phyloP scores from a whole-genome alignment of 2,797 vertebrate species.

The Crypturellus tataupa region DNA sequence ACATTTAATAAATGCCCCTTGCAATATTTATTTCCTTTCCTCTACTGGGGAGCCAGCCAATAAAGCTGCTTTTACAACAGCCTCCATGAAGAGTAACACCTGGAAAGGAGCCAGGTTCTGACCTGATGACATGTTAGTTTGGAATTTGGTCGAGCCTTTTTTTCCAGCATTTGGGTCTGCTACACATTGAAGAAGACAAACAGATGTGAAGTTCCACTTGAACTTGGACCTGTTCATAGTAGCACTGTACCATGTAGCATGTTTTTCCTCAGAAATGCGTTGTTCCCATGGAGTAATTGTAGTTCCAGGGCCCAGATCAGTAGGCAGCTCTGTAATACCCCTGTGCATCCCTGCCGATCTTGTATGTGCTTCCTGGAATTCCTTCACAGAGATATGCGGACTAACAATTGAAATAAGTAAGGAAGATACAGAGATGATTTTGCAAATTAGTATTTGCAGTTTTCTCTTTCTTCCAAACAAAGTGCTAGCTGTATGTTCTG shows the following conservation, averaged over 20 bases:
- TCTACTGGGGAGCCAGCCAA: not conserved
- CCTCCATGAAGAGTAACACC: not conserved
- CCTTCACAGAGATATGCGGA: not conserved
- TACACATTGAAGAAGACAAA: not conserved
- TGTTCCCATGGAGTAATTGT: not conserved
- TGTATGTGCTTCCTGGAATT: not conserved
- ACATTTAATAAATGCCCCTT: not conserved
- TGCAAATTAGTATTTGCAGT: too few species aligned
- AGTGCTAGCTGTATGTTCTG: not conserved
- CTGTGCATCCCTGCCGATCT: not conserved
- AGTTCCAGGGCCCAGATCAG: not conserved
- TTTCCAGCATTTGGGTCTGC: not conserved
- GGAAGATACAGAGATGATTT: not conserved
- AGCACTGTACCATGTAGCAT: not conserved
- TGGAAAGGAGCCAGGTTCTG: not conserved
- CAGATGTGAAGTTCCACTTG: not conserved
- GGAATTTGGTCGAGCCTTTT: not conserved
- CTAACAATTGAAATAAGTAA: not conserved
- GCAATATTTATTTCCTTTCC: slow-evolving; percentile 39
- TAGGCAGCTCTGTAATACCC: not conserved
- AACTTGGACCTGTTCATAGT: not conserved
- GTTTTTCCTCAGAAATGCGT: not conserved
- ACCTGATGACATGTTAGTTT: not conserved
- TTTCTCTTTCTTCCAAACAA: not conserved
- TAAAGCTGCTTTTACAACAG: not conserved